These are phyloP conservation scores for Macroramphosus scolopax DNA, from an alignment of 2,797 vertebrate genomes.

Conservation along the genomic window DNA sequence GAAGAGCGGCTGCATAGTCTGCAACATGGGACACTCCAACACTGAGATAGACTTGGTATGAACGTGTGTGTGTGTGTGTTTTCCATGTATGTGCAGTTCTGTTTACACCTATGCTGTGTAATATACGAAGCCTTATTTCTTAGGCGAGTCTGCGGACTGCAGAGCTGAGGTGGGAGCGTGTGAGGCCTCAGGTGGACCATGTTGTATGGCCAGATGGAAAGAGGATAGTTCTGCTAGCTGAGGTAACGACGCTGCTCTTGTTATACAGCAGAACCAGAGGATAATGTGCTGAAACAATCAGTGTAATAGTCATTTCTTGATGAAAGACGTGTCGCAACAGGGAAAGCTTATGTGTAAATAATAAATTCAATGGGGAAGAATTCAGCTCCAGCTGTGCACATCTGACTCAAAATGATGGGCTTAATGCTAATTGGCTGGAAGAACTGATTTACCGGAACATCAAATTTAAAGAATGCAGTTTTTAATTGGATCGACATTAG, in stretches of 20 bases:
- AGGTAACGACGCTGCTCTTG: constrained; percentile 79
- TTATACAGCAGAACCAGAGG: no score
- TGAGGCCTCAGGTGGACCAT: constrained; percentile 91
- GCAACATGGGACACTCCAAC: constrained; percentile 97
- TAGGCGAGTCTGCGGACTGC: constrained; percentile 86
- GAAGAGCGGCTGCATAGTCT: constrained; percentile 93
- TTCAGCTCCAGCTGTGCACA: no score
- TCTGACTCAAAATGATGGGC: no score
- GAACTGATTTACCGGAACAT: no score
- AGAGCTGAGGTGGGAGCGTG: constrained; percentile 89
- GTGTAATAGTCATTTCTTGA: no score
- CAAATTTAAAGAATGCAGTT: no score
- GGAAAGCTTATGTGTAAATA: no score
- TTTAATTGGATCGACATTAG: no score
- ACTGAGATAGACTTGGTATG: constrained; percentile 87
- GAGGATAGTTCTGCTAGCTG: constrained; percentile 87
- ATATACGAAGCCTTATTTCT: constrained; percentile 14
- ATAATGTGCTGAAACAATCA: no score
- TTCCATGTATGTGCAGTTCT: constrained; percentile 5
- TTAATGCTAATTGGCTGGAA: no score
- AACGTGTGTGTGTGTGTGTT: constrained; percentile 4
- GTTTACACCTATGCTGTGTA: neutral
- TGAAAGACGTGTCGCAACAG: no score
- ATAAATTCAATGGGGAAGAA: no score
- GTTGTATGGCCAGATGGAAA: constrained; percentile 94